Conservation (phyloP, 2,113 vertebrate species). For the Gobius niger region DNA sequence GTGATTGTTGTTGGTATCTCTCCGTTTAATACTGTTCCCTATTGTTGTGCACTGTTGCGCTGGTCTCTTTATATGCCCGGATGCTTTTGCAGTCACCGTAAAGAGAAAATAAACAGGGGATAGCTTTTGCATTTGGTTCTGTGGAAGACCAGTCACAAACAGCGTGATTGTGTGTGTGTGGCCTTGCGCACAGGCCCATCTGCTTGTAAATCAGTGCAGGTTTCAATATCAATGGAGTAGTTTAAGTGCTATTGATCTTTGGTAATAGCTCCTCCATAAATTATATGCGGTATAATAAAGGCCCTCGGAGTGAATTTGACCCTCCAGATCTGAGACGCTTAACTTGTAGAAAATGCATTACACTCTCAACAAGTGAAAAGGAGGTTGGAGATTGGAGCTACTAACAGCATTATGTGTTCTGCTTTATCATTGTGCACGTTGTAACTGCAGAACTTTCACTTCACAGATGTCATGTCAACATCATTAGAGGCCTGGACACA, state of each 20-base stretch:
- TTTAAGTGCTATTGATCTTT: conserved; percentile 76
- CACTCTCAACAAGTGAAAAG: background rate
- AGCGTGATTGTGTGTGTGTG: conserved; percentile 22
- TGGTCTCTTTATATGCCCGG: background rate
- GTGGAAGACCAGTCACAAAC: background rate
- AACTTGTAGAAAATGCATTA: conserved; percentile 39
- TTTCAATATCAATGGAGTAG: conserved; percentile 71
- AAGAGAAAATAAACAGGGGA: conserved; percentile 3
- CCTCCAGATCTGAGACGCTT: conserved; percentile 40
- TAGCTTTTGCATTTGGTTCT: conserved; percentile 5
- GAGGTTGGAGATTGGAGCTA: background rate
- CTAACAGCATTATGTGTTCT: too few relatives aligned
- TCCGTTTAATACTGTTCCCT: background rate
- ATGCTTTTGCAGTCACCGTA: background rate
- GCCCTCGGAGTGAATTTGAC: conserved; percentile 56
- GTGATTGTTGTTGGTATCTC: background rate
- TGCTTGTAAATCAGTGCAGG: conserved; percentile 72
- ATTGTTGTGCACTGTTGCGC: background rate
- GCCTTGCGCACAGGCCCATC: conserved; percentile 44
- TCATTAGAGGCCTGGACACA: too few relatives aligned
- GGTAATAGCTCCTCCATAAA: conserved; percentile 70
- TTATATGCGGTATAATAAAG: conserved; percentile 66
- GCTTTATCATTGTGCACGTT: too few relatives aligned
- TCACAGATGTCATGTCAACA: too few relatives aligned
- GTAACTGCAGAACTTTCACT: too few relatives aligned